Evolutionary conservation across 2,113 vertebrate species (phyloP).

Genomic region (Anser brachyrhynchus): DNA sequence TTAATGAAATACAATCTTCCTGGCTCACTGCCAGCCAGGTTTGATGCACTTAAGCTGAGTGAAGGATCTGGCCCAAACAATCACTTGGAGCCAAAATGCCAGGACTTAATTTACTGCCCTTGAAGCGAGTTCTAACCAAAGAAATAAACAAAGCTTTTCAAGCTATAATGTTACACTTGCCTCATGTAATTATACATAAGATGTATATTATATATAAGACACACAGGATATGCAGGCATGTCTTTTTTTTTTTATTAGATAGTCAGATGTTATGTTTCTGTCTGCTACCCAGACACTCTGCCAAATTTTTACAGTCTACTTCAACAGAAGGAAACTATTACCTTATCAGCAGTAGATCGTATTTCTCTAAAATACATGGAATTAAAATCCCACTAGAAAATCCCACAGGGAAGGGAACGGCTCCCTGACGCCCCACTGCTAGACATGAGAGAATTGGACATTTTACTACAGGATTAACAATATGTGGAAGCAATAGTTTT

Average conservation of each 20-base stretch:
- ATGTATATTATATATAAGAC: background rate
- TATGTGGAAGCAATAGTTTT: slow-evolving; percentile 59
- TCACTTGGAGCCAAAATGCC: background rate
- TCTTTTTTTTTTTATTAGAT: background rate
- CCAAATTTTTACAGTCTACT: slow-evolving; percentile 21
- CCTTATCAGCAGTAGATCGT: slow-evolving; percentile 53
- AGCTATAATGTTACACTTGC: background rate
- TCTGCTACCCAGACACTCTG: background rate
- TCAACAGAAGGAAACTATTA: slow-evolving; percentile 59
- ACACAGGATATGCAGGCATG: background rate
- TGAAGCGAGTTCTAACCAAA: background rate
- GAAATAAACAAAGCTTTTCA: background rate
- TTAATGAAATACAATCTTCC: background rate
- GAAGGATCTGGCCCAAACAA: background rate
- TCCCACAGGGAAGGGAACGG: background rate
- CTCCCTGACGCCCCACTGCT: background rate
- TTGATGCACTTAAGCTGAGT: background rate
- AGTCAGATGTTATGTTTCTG: background rate
- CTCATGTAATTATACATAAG: background rate
- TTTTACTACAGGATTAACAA: slow-evolving; percentile 50
- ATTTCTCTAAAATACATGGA: slow-evolving; percentile 43
- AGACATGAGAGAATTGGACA: background rate
- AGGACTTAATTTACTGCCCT: background rate
- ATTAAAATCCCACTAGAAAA: slow-evolving; percentile 41
- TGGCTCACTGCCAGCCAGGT: background rate